Conservation (phyloP, 2,888 invertebrate species). For the Chloromyia formosa region DNA sequence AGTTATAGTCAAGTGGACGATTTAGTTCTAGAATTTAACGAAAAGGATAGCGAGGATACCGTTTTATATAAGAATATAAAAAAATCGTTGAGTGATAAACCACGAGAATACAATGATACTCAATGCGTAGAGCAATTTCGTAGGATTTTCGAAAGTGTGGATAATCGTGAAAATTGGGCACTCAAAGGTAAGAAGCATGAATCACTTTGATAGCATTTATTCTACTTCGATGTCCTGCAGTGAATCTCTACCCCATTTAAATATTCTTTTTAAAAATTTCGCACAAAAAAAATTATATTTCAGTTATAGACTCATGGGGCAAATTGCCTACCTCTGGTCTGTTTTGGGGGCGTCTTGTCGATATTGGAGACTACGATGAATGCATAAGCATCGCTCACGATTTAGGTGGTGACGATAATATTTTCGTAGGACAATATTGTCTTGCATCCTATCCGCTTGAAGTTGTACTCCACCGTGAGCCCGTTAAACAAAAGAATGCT, state of each 20-base stretch:
- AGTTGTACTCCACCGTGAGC: not conserved
- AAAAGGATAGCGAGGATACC: not conserved
- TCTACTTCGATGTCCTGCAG: not conserved
- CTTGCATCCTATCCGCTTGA: constrained; percentile 58
- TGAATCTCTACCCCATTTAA: too few relatives aligned
- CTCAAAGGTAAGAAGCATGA: constrained; percentile 57
- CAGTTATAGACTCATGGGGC: constrained; percentile 65
- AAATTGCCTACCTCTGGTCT: constrained; percentile 62
- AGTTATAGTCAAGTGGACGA: constrained; percentile 20
- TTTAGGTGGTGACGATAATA: constrained; percentile 52
- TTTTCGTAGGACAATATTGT: constrained; percentile 63
- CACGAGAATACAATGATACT: constrained; percentile 16
- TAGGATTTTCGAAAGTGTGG: constrained; percentile 55
- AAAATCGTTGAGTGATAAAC: not conserved
- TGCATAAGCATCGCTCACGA: constrained; percentile 59
- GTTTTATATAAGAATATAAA: not conserved
- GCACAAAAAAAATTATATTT: too few relatives aligned
- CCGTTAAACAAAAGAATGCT: constrained; percentile 46
- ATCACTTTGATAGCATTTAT: not conserved
- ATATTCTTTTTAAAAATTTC: too few relatives aligned
- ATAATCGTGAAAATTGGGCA: constrained; percentile 59
- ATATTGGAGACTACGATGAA: constrained; percentile 65
- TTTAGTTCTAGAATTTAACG: constrained; percentile 16
- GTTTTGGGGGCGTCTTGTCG: constrained; percentile 61
- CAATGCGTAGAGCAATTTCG: constrained; percentile 55